A percentile compares a stretch with the other conserved stretches of the same genome.
phyloP scores from a whole-genome alignment of 2,797 vertebrate genomes.

The Myiotriccus ornatus region DNA sequence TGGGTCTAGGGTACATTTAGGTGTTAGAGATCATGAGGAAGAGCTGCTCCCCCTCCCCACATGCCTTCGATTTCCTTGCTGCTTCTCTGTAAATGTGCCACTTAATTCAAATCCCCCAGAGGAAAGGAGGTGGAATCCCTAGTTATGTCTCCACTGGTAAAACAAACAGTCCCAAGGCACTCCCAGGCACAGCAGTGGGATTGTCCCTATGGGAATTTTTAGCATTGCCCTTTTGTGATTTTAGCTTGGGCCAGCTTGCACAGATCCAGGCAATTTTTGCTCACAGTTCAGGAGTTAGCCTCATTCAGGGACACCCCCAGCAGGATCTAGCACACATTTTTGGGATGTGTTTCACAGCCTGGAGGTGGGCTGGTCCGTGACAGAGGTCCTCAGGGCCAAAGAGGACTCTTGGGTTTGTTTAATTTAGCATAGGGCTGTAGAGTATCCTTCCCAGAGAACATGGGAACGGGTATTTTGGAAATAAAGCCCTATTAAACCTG shows the following conservation, averaged over 20 bases:
- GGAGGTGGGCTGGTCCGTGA: background rate
- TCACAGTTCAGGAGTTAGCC: background rate
- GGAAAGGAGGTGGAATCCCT: background rate
- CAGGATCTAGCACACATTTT: background rate
- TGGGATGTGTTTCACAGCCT: background rate
- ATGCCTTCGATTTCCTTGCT: background rate
- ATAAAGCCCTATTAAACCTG: background rate
- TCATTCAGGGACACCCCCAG: background rate
- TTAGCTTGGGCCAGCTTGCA: background rate
- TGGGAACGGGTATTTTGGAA: background rate
- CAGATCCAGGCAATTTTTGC: background rate
- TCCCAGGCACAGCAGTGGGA: background rate
- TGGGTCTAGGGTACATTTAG: fast-evolving
- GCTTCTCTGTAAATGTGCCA: background rate
- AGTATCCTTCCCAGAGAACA: background rate
- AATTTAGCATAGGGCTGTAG: background rate
- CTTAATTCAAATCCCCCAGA: background rate
- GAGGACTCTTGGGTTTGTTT: background rate
- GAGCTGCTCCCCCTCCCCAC: background rate
- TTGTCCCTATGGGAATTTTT: background rate
- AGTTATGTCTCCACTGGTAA: background rate
- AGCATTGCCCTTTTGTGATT: background rate
- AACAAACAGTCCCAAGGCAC: slow-evolving; percentile 23
- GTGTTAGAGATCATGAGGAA: background rate
- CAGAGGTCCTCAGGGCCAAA: background rate